These are phyloP conservation scores for Regulus satrapa DNA, from an alignment of 2,113 vertebrate genomes.

Conservation along the genomic window DNA sequence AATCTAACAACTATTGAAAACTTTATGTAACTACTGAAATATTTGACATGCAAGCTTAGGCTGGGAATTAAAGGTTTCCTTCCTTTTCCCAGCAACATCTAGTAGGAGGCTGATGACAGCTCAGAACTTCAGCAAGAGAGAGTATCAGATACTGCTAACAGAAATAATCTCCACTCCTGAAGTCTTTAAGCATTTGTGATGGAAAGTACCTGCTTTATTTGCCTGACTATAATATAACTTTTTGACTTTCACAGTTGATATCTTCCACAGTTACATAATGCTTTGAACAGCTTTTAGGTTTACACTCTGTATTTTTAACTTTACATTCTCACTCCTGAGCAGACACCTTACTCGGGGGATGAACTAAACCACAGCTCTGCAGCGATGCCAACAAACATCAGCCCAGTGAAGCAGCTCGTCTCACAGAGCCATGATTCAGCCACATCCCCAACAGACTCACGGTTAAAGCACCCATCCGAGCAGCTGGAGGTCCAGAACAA, in stretches of 20 bases:
- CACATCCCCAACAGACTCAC: not conserved
- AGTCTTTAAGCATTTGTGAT: not conserved
- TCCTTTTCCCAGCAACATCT: not conserved
- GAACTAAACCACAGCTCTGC: not conserved
- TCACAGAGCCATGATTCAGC: not conserved
- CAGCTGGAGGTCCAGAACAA: not conserved
- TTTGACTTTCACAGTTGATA: not conserved
- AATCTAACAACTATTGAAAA: not conserved
- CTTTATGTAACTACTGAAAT: not conserved
- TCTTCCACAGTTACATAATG: not conserved
- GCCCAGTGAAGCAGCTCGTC: not conserved
- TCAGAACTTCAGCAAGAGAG: not conserved
- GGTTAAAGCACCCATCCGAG: not conserved
- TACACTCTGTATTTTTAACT: not conserved
- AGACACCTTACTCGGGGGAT: not conserved
- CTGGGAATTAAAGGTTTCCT: constrained; percentile 4
- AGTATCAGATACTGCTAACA: not conserved
- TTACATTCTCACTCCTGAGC: not conserved
- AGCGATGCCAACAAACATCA: not conserved
- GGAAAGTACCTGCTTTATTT: not conserved
- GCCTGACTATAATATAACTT: not conserved
- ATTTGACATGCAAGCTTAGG: not conserved
- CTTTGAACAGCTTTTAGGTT: not conserved
- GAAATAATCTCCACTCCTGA: not conserved
- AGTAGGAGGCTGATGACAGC: constrained; percentile 17